These are phyloP conservation scores for Macrotis lagotis DNA, from an alignment of 2,113 vertebrate genomes.

Conservation along the genomic window DNA sequence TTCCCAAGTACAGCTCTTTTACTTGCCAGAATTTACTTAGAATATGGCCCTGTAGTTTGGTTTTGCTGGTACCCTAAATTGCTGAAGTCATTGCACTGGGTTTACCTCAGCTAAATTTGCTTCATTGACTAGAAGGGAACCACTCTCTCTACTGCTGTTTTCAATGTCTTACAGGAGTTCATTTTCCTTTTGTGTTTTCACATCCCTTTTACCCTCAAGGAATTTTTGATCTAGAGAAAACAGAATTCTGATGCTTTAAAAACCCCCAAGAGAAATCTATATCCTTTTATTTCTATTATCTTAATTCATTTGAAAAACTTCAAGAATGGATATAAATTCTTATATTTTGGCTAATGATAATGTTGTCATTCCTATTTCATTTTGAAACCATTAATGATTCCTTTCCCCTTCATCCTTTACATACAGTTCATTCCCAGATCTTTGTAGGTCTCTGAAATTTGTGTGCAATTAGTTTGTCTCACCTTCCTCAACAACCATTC, in stretches of 20 bases:
- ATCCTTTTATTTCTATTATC: neutral
- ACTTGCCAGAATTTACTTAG: neutral
- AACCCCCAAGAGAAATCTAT: neutral
- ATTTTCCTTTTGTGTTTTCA: neutral
- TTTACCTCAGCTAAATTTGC: neutral
- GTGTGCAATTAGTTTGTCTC: neutral
- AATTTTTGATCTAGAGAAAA: neutral
- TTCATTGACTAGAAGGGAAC: neutral
- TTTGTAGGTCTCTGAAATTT: neutral
- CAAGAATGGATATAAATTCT: slow-evolving; percentile 14
- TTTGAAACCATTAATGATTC: neutral
- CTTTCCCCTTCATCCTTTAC: neutral
- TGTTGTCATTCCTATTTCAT: neutral
- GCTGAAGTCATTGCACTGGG: neutral
- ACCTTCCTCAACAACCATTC: neutral
- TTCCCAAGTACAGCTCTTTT: neutral
- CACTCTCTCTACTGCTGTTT: neutral
- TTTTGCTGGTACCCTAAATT: neutral
- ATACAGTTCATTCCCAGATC: neutral
- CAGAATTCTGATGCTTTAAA: slow-evolving; percentile 7
- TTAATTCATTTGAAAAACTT: slow-evolving; percentile 1
- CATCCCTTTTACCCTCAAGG: slow-evolving; percentile 41
- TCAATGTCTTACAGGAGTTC: neutral
- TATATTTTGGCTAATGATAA: neutral
- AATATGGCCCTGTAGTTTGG: neutral